A percentile compares a stretch with the other conserved stretches of the same genome.
Conservation (phyloP, 2,113 vertebrate species). For the Tinamus guttatus region DNA sequence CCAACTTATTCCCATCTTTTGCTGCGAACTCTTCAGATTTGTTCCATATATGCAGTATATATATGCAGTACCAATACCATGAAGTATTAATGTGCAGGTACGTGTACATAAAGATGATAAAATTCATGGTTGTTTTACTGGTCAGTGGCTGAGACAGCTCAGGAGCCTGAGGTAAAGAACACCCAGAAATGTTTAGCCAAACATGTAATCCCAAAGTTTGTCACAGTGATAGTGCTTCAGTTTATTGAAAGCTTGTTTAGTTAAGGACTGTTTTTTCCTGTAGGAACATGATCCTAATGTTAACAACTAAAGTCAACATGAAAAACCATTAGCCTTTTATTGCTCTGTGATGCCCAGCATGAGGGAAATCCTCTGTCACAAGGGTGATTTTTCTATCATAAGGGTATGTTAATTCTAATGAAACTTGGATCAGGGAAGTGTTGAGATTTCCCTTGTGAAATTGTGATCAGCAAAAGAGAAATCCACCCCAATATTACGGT, state of each 20-base stretch:
- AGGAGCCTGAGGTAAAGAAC: not conserved
- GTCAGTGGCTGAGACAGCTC: not conserved
- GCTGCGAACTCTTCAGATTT: not conserved
- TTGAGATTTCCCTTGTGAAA: not conserved
- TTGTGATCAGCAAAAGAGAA: not conserved
- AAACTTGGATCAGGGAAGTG: not conserved
- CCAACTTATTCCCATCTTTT: not conserved
- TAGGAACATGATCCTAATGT: not conserved
- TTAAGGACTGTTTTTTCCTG: not conserved
- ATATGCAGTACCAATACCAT: not conserved
- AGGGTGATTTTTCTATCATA: not conserved
- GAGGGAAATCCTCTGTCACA: not conserved
- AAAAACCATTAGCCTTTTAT: not conserved
- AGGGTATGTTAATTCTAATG: not conserved
- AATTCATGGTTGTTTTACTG: not conserved
- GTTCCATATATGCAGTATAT: not conserved
- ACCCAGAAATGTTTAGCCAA: not conserved
- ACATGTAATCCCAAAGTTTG: slow-evolving; percentile 7
- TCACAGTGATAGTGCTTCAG: not conserved
- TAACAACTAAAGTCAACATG: not conserved
- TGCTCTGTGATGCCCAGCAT: not conserved
- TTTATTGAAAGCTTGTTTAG: not conserved
- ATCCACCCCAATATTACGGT: not conserved
- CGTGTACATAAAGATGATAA: not conserved
- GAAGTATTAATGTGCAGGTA: not conserved